Conservation (phyloP, 2,113 vertebrate genomes). For the Hipposideros armiger region DNA sequence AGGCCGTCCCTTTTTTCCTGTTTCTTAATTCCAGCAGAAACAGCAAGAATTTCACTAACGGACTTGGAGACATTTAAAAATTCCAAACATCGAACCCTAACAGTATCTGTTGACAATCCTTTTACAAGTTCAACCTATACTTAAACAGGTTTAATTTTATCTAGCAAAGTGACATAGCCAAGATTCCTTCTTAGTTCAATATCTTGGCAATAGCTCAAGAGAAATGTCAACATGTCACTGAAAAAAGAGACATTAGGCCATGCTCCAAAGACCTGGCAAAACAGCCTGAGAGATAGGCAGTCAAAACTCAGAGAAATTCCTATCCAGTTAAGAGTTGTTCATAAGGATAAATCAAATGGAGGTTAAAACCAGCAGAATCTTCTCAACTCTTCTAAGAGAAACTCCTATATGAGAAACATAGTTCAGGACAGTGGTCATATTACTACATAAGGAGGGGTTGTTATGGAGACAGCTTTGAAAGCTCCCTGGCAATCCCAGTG, state of each 20-base stretch:
- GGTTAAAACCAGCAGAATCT: constrained; percentile 21
- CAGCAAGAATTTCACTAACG: neutral
- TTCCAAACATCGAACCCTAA: neutral
- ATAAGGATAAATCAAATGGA: neutral
- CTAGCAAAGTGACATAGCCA: constrained; percentile 12
- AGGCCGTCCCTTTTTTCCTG: neutral
- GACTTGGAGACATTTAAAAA: constrained; percentile 6
- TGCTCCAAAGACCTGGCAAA: neutral
- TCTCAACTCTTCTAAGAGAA: neutral
- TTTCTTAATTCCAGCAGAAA: neutral
- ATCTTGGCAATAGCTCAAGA: constrained; percentile 42
- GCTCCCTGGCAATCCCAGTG: constrained; percentile 75
- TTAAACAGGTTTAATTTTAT: constrained; percentile 12
- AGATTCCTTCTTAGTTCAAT: constrained; percentile 35
- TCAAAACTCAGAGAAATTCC: neutral
- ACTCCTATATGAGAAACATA: neutral
- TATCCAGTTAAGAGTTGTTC: neutral
- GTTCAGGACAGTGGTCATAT: constrained; percentile 31
- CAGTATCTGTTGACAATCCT: neutral
- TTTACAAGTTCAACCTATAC: neutral
- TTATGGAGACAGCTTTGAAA: constrained; percentile 82
- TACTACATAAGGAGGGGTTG: constrained; percentile 77
- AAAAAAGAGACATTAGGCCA: neutral
- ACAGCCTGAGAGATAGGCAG: neutral
- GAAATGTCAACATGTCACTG: neutral